Conservation (phyloP, 2,797 vertebrate genomes). For the Cossypha polioptera region DNA sequence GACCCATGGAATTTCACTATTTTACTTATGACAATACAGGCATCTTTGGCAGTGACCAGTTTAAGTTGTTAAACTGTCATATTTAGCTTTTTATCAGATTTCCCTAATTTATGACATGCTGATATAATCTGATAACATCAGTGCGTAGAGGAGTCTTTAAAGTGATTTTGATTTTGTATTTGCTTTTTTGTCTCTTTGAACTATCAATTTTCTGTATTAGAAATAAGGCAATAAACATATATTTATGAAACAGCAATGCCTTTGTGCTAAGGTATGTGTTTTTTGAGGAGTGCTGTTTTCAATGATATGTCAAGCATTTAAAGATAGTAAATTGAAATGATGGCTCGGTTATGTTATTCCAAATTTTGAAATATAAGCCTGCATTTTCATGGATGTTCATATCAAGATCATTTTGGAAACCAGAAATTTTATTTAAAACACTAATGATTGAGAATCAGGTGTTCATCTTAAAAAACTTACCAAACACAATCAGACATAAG, state of each 20-base stretch:
- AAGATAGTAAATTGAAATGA: background rate
- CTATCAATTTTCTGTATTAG: background rate
- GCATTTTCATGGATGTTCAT: background rate
- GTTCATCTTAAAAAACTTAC: background rate
- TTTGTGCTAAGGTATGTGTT: background rate
- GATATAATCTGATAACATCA: background rate
- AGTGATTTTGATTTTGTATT: background rate
- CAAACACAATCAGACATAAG: background rate
- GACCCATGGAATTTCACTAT: background rate
- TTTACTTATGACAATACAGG: background rate
- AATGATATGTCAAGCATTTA: background rate
- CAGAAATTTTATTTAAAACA: background rate
- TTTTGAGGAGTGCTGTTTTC: background rate
- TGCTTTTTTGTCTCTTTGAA: background rate
- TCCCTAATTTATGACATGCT: background rate
- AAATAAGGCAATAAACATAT: background rate
- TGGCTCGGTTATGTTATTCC: background rate
- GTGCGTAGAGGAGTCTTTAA: background rate
- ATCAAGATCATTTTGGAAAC: background rate
- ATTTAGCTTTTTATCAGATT: background rate
- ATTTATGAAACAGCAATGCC: background rate
- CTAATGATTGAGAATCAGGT: background rate
- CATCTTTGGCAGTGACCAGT: background rate
- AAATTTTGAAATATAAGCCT: background rate
- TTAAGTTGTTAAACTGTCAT: background rate